Evolutionary conservation across 2,797 vertebrate genomes (phyloP).

Genomic region (Pangasius sanitwongsei): DNA sequence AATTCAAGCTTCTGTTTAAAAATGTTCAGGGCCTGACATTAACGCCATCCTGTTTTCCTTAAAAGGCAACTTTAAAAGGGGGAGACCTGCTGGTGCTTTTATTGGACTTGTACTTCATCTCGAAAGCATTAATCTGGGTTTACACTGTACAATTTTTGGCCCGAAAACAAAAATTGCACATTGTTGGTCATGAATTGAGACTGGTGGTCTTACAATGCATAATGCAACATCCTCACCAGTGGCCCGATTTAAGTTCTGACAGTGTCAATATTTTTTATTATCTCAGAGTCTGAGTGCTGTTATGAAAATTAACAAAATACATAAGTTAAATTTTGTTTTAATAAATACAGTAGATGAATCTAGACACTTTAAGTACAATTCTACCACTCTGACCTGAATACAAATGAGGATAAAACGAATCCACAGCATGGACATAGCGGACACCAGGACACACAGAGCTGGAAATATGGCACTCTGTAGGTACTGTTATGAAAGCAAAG

Average conservation of each 20-base stretch:
- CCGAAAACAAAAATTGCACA: background rate
- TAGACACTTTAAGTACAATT: background rate
- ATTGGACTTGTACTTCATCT: background rate
- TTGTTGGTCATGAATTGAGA: background rate
- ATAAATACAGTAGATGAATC: background rate
- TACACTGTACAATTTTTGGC: background rate
- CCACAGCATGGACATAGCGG: too few species aligned
- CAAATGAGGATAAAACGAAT: background rate
- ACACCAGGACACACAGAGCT: background rate
- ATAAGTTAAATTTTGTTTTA: background rate
- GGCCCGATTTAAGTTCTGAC: too few species aligned
- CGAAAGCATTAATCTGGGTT: background rate
- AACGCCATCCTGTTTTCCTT: background rate
- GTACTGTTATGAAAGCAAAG: slow-evolving; percentile 42
- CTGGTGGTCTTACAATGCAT: background rate
- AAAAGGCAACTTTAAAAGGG: background rate
- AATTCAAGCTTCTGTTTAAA: background rate
- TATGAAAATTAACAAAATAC: background rate
- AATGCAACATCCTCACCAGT: background rate
- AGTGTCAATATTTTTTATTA: too few species aligned
- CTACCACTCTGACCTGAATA: background rate
- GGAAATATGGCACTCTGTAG: background rate
- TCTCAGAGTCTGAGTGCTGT: too few species aligned
- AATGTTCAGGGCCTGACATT: too few species aligned
- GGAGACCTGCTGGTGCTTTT: background rate